Conservation (phyloP, 2,888 invertebrate genomes). For the Vandiemenella viatica region DNA sequence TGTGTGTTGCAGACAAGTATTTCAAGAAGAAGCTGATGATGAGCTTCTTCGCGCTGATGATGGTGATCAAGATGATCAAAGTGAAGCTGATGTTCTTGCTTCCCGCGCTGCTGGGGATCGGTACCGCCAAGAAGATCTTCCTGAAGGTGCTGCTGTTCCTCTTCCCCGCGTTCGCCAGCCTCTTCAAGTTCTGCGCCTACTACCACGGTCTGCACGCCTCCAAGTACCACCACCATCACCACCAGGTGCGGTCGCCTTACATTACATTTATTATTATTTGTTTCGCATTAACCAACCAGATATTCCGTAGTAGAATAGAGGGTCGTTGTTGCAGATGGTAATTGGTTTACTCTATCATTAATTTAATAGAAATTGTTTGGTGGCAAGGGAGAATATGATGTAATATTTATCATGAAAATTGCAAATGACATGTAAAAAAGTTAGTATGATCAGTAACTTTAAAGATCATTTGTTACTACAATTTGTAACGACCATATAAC, state of each 20-base stretch:
- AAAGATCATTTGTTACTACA: no score
- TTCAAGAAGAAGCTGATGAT: slow-evolving; percentile 57
- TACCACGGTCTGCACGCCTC: slow-evolving; percentile 46
- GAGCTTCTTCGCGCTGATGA: slow-evolving; percentile 57
- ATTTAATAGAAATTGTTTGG: no score
- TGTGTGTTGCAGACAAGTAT: slow-evolving; percentile 31
- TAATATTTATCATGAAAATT: no score
- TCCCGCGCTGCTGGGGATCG: slow-evolving; percentile 62
- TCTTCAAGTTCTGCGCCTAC: slow-evolving; percentile 73
- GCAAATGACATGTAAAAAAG: no score
- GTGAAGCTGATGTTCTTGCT: slow-evolving; percentile 65
- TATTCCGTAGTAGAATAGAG: neutral
- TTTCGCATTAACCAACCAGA: neutral
- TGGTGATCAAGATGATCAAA: slow-evolving; percentile 65
- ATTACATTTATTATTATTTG: neutral
- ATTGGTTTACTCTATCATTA: no score
- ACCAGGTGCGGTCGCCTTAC: slow-evolving; percentile 27
- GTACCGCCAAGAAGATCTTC: slow-evolving; percentile 69
- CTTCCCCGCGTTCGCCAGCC: slow-evolving; percentile 65
- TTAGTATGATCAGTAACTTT: no score
- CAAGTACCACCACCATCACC: slow-evolving; percentile 69
- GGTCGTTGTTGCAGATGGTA: neutral
- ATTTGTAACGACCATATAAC: no score
- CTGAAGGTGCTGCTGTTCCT: slow-evolving; percentile 65
- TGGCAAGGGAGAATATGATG: no score